These are phyloP conservation scores for Patiria miniata DNA, from an alignment of 35 echinoderm and acorn worm genomes.

Conservation along the genomic window DNA sequence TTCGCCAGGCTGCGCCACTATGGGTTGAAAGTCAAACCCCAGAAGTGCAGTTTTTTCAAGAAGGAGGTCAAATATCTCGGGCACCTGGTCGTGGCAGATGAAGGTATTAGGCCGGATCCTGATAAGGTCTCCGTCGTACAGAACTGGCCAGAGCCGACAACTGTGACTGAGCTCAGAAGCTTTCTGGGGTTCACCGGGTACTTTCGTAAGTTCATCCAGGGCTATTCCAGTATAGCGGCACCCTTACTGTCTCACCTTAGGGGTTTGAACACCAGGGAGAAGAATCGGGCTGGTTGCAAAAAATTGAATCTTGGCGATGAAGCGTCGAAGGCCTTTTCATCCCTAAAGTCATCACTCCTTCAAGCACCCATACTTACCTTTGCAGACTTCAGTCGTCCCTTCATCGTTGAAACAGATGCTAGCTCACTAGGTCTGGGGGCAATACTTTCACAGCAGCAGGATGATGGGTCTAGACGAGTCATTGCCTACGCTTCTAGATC, in stretches of 20 bases:
- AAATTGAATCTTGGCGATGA: background rate
- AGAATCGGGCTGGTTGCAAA: too few species aligned
- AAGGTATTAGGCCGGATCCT: background rate
- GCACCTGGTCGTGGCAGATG: background rate
- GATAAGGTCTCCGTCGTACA: slow-evolving; percentile 31
- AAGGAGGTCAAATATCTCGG: background rate
- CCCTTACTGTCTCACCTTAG: slow-evolving; percentile 16
- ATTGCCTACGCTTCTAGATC: too few species aligned
- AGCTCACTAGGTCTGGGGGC: background rate
- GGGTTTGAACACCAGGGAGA: background rate
- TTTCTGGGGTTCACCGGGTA: slow-evolving; percentile 62
- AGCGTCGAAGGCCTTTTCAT: slow-evolving; percentile 9
- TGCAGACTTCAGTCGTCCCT: slow-evolving; percentile 51
- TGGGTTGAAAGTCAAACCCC: background rate
- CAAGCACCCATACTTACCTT: slow-evolving; percentile 39
- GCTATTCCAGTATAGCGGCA: slow-evolving; percentile 50
- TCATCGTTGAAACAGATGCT: slow-evolving; percentile 61
- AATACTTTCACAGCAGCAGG: background rate
- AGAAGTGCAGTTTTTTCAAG: background rate
- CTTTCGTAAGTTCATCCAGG: slow-evolving; percentile 53
- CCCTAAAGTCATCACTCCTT: slow-evolving; percentile 20
- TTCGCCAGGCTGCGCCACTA: background rate
- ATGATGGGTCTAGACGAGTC: slow-evolving; percentile 24
- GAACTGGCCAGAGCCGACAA: slow-evolving; percentile 18
- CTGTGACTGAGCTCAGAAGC: slow-evolving; percentile 32